phyloP scores from a whole-genome alignment of 2,113 vertebrate species.

The Spea multiplicata region DNA sequence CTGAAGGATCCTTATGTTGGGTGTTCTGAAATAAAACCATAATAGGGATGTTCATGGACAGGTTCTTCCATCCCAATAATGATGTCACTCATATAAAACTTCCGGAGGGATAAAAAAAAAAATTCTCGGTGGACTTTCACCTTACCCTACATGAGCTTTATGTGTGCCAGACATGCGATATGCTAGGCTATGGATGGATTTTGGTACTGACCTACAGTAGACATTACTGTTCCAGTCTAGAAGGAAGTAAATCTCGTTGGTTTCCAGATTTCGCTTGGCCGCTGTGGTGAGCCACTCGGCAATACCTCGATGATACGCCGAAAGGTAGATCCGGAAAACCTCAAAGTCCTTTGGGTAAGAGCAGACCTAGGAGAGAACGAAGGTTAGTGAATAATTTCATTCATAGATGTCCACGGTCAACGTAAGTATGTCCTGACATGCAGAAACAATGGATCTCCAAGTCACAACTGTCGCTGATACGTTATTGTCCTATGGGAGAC shows the following conservation, averaged over 20 bases:
- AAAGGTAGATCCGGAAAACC: constrained; percentile 76
- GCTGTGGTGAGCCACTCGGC: constrained; percentile 65
- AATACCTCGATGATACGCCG: constrained; percentile 80
- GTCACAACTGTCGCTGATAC: not conserved
- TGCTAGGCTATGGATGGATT: too few relatives aligned
- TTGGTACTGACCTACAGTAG: constrained; percentile 73
- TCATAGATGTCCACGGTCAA: too few relatives aligned
- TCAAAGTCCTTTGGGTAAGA: constrained; percentile 76
- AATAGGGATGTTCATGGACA: too few relatives aligned
- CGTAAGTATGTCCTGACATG: not conserved
- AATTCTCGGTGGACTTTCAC: too few relatives aligned
- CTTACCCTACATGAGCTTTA: too few relatives aligned
- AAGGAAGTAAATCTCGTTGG: constrained; percentile 79
- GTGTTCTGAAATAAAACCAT: too few relatives aligned
- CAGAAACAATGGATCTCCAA: not conserved
- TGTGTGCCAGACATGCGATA: not conserved
- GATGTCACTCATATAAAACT: too few relatives aligned
- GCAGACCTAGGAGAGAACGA: constrained; percentile 45
- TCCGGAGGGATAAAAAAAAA: too few relatives aligned
- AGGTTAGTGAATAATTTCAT: not conserved
- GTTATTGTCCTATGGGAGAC: too few relatives aligned
- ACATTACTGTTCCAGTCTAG: constrained; percentile 86
- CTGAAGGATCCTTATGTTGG: too few relatives aligned
- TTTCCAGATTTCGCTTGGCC: constrained; percentile 64
- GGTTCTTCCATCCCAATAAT: too few relatives aligned